Evolutionary conservation across 2,797 vertebrate genomes (phyloP).

Genomic region (Muscicapa comitata): DNA sequence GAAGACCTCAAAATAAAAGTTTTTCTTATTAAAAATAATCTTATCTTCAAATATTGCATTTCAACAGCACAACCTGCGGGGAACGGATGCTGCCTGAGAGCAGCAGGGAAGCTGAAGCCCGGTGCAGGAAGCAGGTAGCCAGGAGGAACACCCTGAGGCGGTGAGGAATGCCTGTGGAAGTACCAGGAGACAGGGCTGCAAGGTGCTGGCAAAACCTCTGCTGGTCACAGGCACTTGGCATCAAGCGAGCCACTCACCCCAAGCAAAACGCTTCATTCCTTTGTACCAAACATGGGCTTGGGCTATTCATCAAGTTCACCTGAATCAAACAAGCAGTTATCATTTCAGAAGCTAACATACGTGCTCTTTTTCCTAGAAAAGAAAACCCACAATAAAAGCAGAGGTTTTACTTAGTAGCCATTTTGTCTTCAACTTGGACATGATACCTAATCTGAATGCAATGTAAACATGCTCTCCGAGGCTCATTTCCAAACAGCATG

Average conservation of each 20-base stretch:
- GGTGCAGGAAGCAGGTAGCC: background rate
- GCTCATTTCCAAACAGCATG: background rate
- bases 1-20: background rate
- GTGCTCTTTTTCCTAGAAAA: background rate
- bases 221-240: background rate
- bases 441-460: slow-evolving; percentile 58
- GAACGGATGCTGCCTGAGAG: background rate
- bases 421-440: slow-evolving; percentile 69
- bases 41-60: background rate
- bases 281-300: background rate
- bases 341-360: background rate
- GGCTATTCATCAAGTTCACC: background rate
- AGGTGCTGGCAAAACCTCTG: background rate
- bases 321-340: background rate
- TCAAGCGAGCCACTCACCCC: background rate
- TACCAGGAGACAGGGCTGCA: background rate
- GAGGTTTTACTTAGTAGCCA: slow-evolving; percentile 68
- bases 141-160: background rate
- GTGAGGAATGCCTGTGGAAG: background rate
- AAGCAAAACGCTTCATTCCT: background rate
- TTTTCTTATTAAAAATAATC: background rate
- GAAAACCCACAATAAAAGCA: slow-evolving; percentile 34
- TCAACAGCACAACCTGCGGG: background rate
- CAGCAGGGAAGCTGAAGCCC: background rate
- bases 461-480: slow-evolving; percentile 57